Conservation (phyloP, 2,113 vertebrate species). For the Recurvirostra avosetta region DNA sequence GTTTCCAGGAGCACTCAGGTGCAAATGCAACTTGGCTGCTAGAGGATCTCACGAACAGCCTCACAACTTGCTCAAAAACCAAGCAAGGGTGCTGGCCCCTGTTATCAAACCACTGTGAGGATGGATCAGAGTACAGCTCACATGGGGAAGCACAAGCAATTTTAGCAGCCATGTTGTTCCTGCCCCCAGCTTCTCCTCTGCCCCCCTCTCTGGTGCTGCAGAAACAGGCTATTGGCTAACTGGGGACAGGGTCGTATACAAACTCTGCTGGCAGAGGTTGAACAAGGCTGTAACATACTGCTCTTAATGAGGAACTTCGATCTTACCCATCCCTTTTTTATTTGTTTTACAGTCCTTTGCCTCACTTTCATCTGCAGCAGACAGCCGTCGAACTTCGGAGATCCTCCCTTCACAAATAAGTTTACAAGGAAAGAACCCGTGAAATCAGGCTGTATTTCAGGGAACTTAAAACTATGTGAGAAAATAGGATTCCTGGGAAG, state of each 20-base stretch:
- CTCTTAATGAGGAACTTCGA: constrained; percentile 50
- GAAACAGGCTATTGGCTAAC: constrained; percentile 3
- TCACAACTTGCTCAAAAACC: not conserved
- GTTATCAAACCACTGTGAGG: not conserved
- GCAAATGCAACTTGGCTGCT: not conserved
- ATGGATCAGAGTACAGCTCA: not conserved
- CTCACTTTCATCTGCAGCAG: not conserved
- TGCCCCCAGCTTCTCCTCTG: not conserved
- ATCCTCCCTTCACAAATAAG: constrained; percentile 29
- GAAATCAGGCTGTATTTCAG: not conserved
- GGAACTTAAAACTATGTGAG: not conserved
- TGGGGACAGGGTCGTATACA: not conserved
- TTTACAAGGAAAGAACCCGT: not conserved
- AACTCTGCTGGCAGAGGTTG: constrained; percentile 18
- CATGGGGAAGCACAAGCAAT: not conserved
- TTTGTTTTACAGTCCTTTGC: constrained; percentile 46
- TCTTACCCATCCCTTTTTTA: constrained; percentile 37
- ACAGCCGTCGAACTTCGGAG: not conserved
- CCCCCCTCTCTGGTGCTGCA: not conserved
- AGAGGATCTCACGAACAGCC: accelerated
- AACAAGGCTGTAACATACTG: not conserved
- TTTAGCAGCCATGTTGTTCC: accelerated
- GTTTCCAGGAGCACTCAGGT: not conserved
- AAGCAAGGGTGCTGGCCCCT: not conserved
- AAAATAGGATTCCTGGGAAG: not conserved